phyloP scores from a whole-genome alignment of 37 sponge, comb jelly and placozoan species.

The Cladorhizidae sp. region DNA sequence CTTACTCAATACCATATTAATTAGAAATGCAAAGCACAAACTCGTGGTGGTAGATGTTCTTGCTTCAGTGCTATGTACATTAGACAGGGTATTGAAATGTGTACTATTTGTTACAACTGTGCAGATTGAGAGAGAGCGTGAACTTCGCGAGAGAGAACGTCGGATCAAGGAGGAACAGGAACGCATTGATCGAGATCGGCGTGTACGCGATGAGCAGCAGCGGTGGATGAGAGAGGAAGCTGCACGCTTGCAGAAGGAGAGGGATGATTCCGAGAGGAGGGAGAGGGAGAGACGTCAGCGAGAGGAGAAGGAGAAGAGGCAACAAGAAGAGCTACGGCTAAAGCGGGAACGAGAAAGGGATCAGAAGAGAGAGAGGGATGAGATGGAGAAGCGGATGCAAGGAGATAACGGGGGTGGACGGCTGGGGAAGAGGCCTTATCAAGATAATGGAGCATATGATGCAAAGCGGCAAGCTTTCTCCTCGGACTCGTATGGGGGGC shows the following conservation, averaged over 20 bases:
- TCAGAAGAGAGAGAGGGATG: conserved; percentile 30
- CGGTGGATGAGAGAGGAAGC: conserved; percentile 22
- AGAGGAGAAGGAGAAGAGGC: conserved; percentile 34
- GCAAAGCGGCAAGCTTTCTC: neutral
- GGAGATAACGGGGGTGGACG: conserved; percentile 7
- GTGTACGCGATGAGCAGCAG: conserved; percentile 27
- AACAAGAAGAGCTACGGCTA: conserved; percentile 12
- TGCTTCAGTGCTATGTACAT: neutral
- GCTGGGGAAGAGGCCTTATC: conserved; percentile 32
- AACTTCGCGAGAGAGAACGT: conserved; percentile 41
- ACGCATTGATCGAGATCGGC: conserved; percentile 25
- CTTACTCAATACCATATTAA: too few relatives aligned
- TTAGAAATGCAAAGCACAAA: too few relatives aligned
- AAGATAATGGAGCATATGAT: conserved; percentile 4
- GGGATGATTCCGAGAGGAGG: conserved; percentile 14
- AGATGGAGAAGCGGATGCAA: conserved; percentile 21
- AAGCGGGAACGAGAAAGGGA: conserved; percentile 16
- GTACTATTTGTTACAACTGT: too few relatives aligned
- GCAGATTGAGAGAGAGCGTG: conserved; percentile 35
- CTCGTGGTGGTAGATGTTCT: neutral
- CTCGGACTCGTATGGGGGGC: neutral
- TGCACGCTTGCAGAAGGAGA: neutral
- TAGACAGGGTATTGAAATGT: neutral
- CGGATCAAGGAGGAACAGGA: conserved; percentile 30
- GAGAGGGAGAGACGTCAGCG: conserved; percentile 35